These are phyloP conservation scores for Cebidichthys violaceus DNA, from an alignment of 2,113 vertebrate genomes.

Conservation along the genomic window DNA sequence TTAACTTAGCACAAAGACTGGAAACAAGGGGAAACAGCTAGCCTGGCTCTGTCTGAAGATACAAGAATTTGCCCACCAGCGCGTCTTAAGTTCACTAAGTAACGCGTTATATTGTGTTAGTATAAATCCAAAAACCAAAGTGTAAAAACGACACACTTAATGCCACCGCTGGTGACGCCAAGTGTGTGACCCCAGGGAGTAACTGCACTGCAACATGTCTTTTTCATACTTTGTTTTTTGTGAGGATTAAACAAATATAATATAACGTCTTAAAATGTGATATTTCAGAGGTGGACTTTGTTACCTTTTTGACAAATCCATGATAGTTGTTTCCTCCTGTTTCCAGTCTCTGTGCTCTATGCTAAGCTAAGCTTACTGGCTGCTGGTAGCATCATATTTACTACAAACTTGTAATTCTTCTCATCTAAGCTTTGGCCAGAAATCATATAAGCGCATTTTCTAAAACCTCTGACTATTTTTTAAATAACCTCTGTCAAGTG, in stretches of 20 bases:
- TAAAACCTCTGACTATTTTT: not conserved
- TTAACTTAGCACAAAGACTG: not conserved
- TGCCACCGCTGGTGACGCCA: too few relatives aligned
- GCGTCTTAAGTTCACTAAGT: not conserved
- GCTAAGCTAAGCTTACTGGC: not conserved
- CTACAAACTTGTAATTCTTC: not conserved
- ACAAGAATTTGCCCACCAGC: not conserved
- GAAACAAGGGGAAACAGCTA: constrained; percentile 4
- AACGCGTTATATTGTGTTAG: not conserved
- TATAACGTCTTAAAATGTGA: not conserved
- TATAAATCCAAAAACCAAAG: not conserved
- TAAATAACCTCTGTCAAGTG: not conserved
- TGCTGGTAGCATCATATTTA: not conserved
- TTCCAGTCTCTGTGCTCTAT: not conserved
- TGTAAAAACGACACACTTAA: not conserved
- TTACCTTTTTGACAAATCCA: not conserved
- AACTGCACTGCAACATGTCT: not conserved
- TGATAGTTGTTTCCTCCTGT: not conserved
- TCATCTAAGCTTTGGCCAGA: not conserved
- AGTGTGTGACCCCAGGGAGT: too few relatives aligned
- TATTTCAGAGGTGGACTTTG: not conserved
- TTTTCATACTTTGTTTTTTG: not conserved
- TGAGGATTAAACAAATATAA: not conserved
- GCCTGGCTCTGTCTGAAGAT: not conserved
- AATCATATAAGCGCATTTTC: not conserved